These are phyloP conservation scores for Oreochromis aureus DNA, from an alignment of 2,113 vertebrate genomes.

Conservation along the genomic window DNA sequence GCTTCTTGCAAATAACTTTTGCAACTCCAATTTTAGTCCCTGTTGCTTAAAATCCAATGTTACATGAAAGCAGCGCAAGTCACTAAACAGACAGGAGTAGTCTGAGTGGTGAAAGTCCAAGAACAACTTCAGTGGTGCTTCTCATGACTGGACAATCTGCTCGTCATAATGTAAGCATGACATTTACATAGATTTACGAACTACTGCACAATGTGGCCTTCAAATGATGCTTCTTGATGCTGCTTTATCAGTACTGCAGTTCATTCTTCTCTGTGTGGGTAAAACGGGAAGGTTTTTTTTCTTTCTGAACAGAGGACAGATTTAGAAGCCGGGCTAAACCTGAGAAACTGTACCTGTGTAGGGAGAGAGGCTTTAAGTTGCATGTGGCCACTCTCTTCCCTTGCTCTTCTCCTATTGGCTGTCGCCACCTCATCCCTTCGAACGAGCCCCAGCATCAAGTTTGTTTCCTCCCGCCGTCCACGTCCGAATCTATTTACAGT, in stretches of 20 bases:
- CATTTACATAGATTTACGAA: not conserved
- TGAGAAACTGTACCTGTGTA: not conserved
- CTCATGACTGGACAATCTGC: not conserved
- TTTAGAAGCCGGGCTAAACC: not conserved
- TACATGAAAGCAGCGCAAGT: not conserved
- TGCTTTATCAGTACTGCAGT: not conserved
- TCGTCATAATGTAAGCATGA: not conserved
- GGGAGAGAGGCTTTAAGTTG: not conserved
- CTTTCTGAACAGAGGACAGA: not conserved
- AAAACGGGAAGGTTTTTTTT: not conserved
- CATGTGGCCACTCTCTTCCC: not conserved
- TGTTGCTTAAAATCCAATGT: not conserved
- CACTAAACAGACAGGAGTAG: not conserved
- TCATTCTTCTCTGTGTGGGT: not conserved
- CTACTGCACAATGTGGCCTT: not conserved
- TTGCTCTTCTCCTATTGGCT: not conserved
- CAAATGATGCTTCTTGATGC: not conserved
- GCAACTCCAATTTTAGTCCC: not conserved
- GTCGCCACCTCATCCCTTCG: not conserved
- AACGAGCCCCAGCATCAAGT: not conserved
- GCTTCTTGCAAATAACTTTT: not conserved
- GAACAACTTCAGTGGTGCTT: not conserved
- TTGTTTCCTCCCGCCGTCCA: not conserved
- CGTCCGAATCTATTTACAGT: conserved; percentile 29
- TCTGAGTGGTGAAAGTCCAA: not conserved